Evolutionary conservation across 2,888 invertebrate genomes (phyloP).

Genomic region (Diachrysia chrysitis): DNA sequence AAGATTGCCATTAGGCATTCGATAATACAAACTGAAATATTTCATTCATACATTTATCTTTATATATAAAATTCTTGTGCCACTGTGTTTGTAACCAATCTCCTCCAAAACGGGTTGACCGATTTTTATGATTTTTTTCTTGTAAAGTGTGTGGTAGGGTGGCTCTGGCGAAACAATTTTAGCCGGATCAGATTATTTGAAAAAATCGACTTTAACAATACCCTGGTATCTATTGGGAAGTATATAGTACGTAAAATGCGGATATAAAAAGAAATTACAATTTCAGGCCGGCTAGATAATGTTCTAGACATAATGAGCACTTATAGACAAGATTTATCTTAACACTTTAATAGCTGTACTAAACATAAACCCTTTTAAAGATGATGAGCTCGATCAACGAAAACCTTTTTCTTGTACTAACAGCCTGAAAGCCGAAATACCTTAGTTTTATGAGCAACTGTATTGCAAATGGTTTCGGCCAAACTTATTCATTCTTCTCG

Average conservation of each 20-base stretch:
- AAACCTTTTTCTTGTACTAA: neutral
- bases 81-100: too few relatives aligned
- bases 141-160: too few relatives aligned
- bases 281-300: neutral
- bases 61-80: too few relatives aligned
- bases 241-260: too few relatives aligned
- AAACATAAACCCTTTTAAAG: constrained; percentile 1
- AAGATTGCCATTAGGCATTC: constrained; percentile 5
- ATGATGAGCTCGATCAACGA: neutral
- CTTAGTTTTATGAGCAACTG: neutral
- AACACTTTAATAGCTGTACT: neutral
- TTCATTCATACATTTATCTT: neutral
- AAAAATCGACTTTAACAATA: too few relatives aligned
- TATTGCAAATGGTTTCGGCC: neutral
- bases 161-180: too few relatives aligned
- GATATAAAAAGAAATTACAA: neutral
- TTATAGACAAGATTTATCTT: neutral
- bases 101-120: too few relatives aligned
- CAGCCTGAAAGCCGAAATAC: neutral
- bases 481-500: neutral
- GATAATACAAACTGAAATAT: neutral
- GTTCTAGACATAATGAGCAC: neutral
- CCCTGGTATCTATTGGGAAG: too few relatives aligned
- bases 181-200: too few relatives aligned
- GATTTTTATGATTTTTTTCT: too few relatives aligned